Evolutionary conservation across 1,140 invertebrate genomes (phyloP).

Genomic region (Stenopsyche tienmushanensis): DNA sequence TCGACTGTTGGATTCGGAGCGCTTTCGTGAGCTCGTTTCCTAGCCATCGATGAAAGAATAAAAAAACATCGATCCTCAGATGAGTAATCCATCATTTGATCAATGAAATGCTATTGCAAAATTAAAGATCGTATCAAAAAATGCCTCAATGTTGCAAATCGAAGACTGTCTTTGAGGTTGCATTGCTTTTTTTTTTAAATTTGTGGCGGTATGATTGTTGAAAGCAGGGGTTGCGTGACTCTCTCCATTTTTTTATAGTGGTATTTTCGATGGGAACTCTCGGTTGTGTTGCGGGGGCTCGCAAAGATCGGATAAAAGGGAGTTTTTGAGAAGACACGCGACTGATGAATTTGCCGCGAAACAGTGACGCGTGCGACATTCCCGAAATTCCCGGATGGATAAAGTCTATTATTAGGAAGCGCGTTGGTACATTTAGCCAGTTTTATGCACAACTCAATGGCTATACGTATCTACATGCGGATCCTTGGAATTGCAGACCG

Average conservation of each 20-base stretch:
- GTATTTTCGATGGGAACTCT: neutral
- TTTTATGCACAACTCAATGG: constrained; percentile 14
- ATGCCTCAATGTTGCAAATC: no score
- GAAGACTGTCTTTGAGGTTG: no score
- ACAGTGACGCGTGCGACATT: constrained; percentile 27
- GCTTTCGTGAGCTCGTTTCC: neutral
- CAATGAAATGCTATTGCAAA: neutral
- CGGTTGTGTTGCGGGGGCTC: no score
- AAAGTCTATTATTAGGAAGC: constrained; percentile 21
- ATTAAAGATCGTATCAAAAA: neutral
- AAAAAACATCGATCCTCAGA: neutral
- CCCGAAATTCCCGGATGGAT: constrained; percentile 19
- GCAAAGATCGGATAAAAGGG: no score
- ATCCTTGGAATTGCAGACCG: no score
- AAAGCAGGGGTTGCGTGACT: neutral
- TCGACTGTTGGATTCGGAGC: neutral
- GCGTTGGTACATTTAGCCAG: constrained; percentile 9
- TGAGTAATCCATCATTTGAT: neutral
- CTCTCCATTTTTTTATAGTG: neutral
- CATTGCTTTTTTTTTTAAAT: no score
- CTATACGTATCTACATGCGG: no score
- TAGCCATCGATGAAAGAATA: neutral
- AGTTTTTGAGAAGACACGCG: neutral
- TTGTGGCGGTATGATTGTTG: neutral
- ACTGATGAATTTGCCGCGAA: neutral